Base-by-base conservation (phyloP, 30 jellyfish, hydroid and myxozoan genomes). In the Aurelia sp. region DNA sequence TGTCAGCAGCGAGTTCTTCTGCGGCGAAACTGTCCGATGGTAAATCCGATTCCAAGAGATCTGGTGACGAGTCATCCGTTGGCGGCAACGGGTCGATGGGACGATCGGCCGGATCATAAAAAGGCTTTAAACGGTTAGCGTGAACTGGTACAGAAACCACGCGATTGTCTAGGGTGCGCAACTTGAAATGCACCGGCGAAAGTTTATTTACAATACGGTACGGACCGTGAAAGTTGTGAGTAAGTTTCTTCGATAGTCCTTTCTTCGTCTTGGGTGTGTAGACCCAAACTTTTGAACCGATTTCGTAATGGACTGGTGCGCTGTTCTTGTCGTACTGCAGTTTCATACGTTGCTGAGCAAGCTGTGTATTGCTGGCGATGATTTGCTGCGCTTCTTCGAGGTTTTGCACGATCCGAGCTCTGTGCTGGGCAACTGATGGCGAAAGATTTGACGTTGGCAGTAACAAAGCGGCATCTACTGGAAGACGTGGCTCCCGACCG, bases 331-430 rank as follows among this genome's bases (percentile, higher is more conserved):
- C 92, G 60, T 69, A 69, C 8, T 83, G 92, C 30, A 21, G 40
- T 68, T 83, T 83, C 92, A 52, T 75, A 3, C 74, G 74, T 53
- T 75, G 74, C 61, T 75, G 72, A n/a, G 86, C 86, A 31, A 75
- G 86, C 86, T 75, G 86, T 40, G 86, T 75, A 52, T 75, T 75
- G 17, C 61, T 19, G 15, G 66, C 52, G 21, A 71, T 71, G 15
- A 71, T 38, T 24, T 48, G 33, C 67, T 24, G 33, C 8, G 82
- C 33, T 71, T 40, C 82, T 38, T 78, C 80, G 1, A 75, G 60
- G 47, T 33, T 75, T 18, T 40, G 33, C 18, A 53, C 86, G 18
- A 75, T 8, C 57, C 86, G 74, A n/a, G 86, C 86, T 5, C 86
- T 51, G 1, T 27, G 74, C 57, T 75, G 74, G 15, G 86, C 58